Evolutionary conservation across 2,113 vertebrate species (phyloP), one percentile per base, ranked within the genome.

Genomic region (Aleadryas rufinucha): DNA sequence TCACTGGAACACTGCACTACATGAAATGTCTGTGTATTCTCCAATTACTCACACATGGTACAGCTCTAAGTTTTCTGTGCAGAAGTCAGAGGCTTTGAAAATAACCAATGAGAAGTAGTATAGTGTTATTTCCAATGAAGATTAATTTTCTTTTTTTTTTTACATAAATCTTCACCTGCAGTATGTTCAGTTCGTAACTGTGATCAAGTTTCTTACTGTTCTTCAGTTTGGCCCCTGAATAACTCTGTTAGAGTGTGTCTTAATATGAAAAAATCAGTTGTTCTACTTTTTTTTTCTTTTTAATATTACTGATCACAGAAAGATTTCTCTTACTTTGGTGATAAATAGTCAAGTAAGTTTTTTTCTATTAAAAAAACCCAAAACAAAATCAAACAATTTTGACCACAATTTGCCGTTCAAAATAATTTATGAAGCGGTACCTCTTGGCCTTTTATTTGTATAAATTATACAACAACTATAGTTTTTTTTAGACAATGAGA

Each of bases 401-500:
- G 91, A 96, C 57, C 57, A 87, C 53, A 89, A 94, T 93, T 95
- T 77, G 45, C 64, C 8, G 7, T 98, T 96, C 88, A 95, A 96
- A 98, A 98, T 97, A 98, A 97, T 93, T 98, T 97, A 98, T 50
- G 86, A 90, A 97, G 89, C 44, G 27, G 90, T 86, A 96, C 64
- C 77, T 92, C 87, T 96, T 78, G 64, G 94, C 57, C 93, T 93
- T 97, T 98, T 97, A 95, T 95, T 97, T 92, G 61, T 95, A 95
- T 95, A 97, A 97, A 96, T 97, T 94, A 97, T 47, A 90, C 94
- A 92, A 66, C 81, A 91, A 76, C 97, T 97, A 98, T 74, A 96
- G 97, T 92, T 98, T 99, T 97, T 97, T 99, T 99, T 57, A 99
- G 97, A 98, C 99, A 99, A 77, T 98, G 98, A n/a, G 98, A 98